phyloP scores from a whole-genome alignment of 2,113 vertebrate genomes.

The Emydura subglobosa region DNA sequence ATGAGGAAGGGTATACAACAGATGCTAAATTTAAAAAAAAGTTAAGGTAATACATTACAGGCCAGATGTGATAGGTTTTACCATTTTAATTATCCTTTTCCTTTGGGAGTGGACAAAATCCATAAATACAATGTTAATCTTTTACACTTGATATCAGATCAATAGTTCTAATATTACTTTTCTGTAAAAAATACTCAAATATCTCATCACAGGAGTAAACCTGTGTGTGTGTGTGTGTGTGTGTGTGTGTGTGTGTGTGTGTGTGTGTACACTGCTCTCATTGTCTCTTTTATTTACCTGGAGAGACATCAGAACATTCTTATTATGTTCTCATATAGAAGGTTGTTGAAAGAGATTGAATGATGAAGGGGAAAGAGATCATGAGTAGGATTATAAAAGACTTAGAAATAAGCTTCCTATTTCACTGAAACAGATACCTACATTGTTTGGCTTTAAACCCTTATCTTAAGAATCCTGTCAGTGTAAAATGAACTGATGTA shows the following conservation, averaged over 20 bases:
- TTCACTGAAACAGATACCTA: slow-evolving; percentile 61
- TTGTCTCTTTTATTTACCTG: slow-evolving; percentile 26
- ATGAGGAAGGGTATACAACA: background rate
- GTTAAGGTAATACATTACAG: background rate
- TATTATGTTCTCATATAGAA: slow-evolving; percentile 49
- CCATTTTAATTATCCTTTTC: background rate
- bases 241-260: background rate
- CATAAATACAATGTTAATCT: background rate
- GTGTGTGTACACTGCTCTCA: background rate
- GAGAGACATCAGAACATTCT: slow-evolving; percentile 31
- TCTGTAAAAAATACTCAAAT: slow-evolving; percentile 8
- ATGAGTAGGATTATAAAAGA: slow-evolving; percentile 68
- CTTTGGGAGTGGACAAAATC: background rate
- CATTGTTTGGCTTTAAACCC: slow-evolving; percentile 66
- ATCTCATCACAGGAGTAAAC: background rate
- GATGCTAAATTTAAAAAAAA: background rate
- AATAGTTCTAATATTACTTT: slow-evolving; percentile 44
- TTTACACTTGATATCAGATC: background rate
- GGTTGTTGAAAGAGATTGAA: slow-evolving; percentile 63
- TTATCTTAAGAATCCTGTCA: slow-evolving; percentile 70
- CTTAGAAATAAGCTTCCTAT: slow-evolving; percentile 72
- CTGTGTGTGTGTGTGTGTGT: background rate
- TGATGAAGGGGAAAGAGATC: slow-evolving; percentile 63
- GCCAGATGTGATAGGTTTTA: background rate
- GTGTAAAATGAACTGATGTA: slow-evolving; percentile 61